Evolutionary conservation across 2,113 vertebrate genomes (phyloP).

Genomic region (Oryzias woworae): DNA sequence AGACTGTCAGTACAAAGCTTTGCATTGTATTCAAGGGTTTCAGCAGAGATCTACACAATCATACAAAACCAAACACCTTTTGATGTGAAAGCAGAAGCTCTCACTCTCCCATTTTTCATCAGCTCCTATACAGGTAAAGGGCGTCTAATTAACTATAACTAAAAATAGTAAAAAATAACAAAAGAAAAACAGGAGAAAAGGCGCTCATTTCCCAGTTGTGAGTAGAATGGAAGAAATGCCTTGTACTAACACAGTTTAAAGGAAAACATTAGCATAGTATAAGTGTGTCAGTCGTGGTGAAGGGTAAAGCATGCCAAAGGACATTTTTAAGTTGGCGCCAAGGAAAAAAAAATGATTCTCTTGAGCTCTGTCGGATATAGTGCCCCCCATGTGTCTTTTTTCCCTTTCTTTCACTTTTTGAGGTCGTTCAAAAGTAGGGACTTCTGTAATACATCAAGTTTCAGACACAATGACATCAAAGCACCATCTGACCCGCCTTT

Average conservation of each 20-base stretch:
- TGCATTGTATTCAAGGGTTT: too few relatives aligned
- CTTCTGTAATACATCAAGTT: slow-evolving; percentile 24
- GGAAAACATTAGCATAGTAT: slow-evolving; percentile 20
- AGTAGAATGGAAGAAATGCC: too few relatives aligned
- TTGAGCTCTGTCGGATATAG: slow-evolving; percentile 22
- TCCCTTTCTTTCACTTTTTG: neutral
- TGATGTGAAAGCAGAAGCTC: slow-evolving; percentile 4
- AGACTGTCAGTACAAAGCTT: too few relatives aligned
- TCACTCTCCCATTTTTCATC: slow-evolving; percentile 7
- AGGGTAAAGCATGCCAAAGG: slow-evolving; percentile 17
- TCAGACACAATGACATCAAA: slow-evolving; percentile 4
- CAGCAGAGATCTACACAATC: too few relatives aligned
- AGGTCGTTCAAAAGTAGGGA: neutral
- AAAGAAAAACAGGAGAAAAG: too few relatives aligned
- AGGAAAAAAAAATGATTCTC: slow-evolving; percentile 12
- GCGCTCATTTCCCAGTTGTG: slow-evolving; percentile 10
- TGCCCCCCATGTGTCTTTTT: slow-evolving; percentile 11
- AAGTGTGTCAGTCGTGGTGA: slow-evolving; percentile 33
- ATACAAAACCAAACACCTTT: too few relatives aligned
- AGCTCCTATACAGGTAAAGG: slow-evolving; percentile 2
- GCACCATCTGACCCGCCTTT: slow-evolving; percentile 14
- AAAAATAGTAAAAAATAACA: slow-evolving; percentile 12
- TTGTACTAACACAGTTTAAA: neutral
- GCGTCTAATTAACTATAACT: slow-evolving; percentile 40
- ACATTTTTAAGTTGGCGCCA: slow-evolving; percentile 1